Base-by-base conservation (phyloP, 2,797 vertebrate species). In the Fratercula arctica region DNA sequence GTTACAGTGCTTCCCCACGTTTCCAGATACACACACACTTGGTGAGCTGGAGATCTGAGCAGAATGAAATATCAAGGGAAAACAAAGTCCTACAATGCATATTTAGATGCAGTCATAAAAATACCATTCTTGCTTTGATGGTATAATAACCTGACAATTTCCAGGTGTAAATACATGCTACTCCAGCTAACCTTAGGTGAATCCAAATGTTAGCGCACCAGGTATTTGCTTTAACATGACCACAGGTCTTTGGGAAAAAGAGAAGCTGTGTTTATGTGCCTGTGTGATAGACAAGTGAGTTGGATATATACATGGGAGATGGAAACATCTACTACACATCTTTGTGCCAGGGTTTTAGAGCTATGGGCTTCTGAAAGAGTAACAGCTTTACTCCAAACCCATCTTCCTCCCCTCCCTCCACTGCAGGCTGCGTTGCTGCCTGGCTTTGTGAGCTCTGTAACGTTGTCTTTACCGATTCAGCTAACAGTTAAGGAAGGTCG, bases 401-500 rank as follows among this genome's bases (percentile, higher is more conserved):
- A 4, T 64, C 60, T n/a, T 33, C 33, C 29, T 92, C n/a, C 67
- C 63, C 59, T 67, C 20, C 48, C 37, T 68, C 18, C 26, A 2
- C n/a, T 4, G 16, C 46, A 69, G 72, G 54, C 57, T 12, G 4
- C 1, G 11, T 6, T 16, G 33, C 79, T 61, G 54, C 72, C 93
- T 60, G 92, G 85, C 78, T 91, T 81, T 88, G 76, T 3, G 6
- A 95, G 75, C 72, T 73, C 54, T 28, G 25, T 74, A 64, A 75
- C 3, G 3, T 75, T 3, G 11, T 90, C 43, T 86, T 95, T 85
- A 84, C 57, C 11, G 72, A 87, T 80, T 95, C 78, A 94, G 95
- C 84, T 59, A 67, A 9, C 45, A 67, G 80, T 33, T 29, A 85
- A 81, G 93, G 96, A 97, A 98, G 96, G 97, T 98, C 80, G 60